Percentiles rank a stretch among this genome's conserved stretches.
Conservation (phyloP, 2,888 invertebrate genomes). For the Drosophila kanekoi region DNA sequence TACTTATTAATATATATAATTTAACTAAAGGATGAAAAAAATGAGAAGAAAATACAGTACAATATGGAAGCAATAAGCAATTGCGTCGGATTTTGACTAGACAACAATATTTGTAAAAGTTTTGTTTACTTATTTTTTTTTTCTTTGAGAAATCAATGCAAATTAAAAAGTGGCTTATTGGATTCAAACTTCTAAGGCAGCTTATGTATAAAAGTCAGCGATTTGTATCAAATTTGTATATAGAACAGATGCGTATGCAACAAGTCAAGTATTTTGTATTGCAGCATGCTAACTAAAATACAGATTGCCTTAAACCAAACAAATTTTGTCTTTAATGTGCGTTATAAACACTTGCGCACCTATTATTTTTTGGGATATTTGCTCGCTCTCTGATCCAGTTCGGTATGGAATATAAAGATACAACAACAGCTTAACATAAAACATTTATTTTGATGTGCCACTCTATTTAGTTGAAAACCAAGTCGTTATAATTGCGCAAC, state of each 20-base stretch:
- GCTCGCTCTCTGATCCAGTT: constrained; percentile 5
- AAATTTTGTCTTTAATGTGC: constrained; percentile 11
- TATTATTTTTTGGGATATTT: neutral
- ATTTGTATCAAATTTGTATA: constrained; percentile 59
- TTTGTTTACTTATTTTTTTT: neutral
- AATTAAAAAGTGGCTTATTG: constrained; percentile 2
- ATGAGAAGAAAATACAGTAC: constrained; percentile 56
- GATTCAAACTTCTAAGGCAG: constrained; percentile 10
- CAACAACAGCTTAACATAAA: constrained; percentile 27
- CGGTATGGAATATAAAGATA: constrained; percentile 8
- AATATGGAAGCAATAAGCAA: constrained; percentile 44
- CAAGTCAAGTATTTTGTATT: constrained; percentile 54
- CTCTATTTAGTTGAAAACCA: constrained; percentile 93
- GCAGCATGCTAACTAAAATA: constrained; percentile 53
- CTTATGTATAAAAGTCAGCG: constrained; percentile 38
- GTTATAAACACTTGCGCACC: neutral
- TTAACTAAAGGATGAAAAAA: constrained; percentile 85
- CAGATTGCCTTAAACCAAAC: constrained; percentile 55
- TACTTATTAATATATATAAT: constrained; percentile 80
- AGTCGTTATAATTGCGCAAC: constrained; percentile 95
- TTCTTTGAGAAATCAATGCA: neutral
- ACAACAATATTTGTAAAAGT: constrained; percentile 18
- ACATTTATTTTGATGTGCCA: constrained; percentile 8
- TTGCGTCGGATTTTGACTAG: constrained; percentile 39
- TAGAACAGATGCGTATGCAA: constrained; percentile 51